Base-by-base conservation (phyloP, 2,113 vertebrate species). In the Elephas maximus region DNA sequence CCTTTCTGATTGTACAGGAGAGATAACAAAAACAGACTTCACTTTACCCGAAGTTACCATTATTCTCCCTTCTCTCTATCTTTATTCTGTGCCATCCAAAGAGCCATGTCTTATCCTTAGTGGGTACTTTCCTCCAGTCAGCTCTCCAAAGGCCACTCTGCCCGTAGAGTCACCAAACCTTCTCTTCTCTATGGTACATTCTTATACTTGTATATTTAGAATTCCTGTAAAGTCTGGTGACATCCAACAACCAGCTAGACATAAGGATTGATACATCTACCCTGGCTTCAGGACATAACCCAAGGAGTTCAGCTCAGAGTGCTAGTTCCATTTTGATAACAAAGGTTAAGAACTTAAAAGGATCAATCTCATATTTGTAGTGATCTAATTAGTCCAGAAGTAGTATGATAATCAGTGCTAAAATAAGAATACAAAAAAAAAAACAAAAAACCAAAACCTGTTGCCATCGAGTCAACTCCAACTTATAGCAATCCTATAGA, bases 51-150 rank as follows among this genome's bases (percentile, higher is more conserved):
- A 76, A 4, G 28, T 65, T 5, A 41, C 30, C 62, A 78, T 92
- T 63, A 67, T 76, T 90, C 74, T 95, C 81, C n/a, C 24, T 71
- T 92, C 51, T 86, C 26, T 63, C 33, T n/a, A 11, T 87, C 77
- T 79, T 85, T 92, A 69, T 83, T 20, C 57, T 71, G 14, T 83
- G 79, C 62, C 30, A 71, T 53, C 41, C 30, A 44, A 69, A 67
- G 8, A 85, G 67, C 78, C 80, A 91, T 65, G 57, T 51, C 88
- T 80, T 81, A 88, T 65, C 4, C n/a, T 33, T 24, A 53, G 8
- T 63, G 53, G 62, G 67, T 41, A 87, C 23, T 81, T 89, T n/a
- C 57, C 51, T 37, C 77, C 28, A 53, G 14, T 65, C 57, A 44
- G 6, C 86, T 82, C 88, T 82, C 18, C 71, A 86, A 86, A 95